Evolutionary conservation across 2,113 vertebrate genomes (phyloP), one percentile per base, ranked within the genome.

Genomic region (Thermophis baileyi): DNA sequence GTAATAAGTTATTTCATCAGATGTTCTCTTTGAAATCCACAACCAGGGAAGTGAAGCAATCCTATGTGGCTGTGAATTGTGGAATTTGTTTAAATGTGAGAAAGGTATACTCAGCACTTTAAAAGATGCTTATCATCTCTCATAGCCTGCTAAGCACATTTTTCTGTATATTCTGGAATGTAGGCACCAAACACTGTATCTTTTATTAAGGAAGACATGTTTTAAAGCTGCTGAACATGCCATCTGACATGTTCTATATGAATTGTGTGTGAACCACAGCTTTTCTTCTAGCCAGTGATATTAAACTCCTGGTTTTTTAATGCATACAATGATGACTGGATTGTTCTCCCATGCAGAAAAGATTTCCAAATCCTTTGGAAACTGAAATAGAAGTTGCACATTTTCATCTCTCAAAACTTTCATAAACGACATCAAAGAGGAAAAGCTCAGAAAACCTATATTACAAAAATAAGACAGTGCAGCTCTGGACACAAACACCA

Each of bases 381-480:
- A 53, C 51, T 1, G 0, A 60, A 53, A 35, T 49, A 22, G n/a
- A 87, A 53, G 30, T 1, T 54, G 44, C 55, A 35, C 5, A 2
- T 0, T 12, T 60, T 1, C 0, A 3, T 18, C 49, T 92, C 94
- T 35, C 85, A 24, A 0, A 35, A 0, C 63, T 93, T 30, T 12
- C 51, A 90, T 24, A 91, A 91, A 93, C 46, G 94, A 54, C n/a
- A 96, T 74, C 1, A 92, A 90, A 5, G 44, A 74, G 92, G 90
- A 88, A 93, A 96, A 95, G 92, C 93, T 97, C 6, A 0, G 85
- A 96, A 95, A 96, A 95, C 92, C 93, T 97, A 95, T 97, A 97
- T 97, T 97, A 97, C 93, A 97, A 97, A 97, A 97, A 97, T 97
- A 97, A 97, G 94, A 0, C 1, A 94, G 95, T 44, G 55, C 90